A percentile compares a stretch with the other conserved stretches of the same genome.
These are phyloP conservation scores for Andricus curvator DNA, from an alignment of 2,888 invertebrate species.

Conservation along the genomic window DNA sequence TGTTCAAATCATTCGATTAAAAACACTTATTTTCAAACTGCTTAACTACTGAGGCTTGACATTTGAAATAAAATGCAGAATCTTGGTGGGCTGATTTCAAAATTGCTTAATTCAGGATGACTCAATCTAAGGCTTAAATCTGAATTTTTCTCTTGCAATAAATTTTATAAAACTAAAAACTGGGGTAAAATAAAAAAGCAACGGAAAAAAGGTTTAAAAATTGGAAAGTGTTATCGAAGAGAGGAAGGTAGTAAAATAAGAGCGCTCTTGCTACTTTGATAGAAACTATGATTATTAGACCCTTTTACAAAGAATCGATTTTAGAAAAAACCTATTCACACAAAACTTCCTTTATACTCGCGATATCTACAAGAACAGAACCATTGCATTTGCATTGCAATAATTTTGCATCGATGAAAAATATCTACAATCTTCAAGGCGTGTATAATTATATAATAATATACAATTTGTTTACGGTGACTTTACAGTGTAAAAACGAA, in stretches of 20 bases:
- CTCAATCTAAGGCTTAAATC: no score
- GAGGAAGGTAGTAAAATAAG: slow-evolving; percentile 35
- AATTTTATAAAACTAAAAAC: no score
- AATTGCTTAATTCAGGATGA: no score
- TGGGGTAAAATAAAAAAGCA: no score
- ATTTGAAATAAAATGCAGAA: not conserved
- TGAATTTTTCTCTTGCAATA: no score
- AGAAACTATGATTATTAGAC: slow-evolving; percentile 79
- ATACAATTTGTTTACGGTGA: slow-evolving; percentile 68
- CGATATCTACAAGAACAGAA: slow-evolving; percentile 78
- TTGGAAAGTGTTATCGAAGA: not conserved
- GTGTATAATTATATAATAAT: slow-evolving; percentile 63
- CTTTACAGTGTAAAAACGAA: slow-evolving; percentile 71
- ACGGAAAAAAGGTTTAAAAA: no score
- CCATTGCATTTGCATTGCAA: slow-evolving; percentile 76
- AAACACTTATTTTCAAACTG: not conserved
- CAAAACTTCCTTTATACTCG: slow-evolving; percentile 75
- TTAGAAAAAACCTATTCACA: slow-evolving; percentile 79
- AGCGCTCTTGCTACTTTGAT: slow-evolving; percentile 69
- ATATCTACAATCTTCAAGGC: slow-evolving; percentile 71
- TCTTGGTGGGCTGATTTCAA: not conserved
- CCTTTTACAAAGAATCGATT: slow-evolving; percentile 79
- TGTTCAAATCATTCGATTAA: no score
- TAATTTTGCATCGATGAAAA: slow-evolving; percentile 70
- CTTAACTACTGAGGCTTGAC: no score